Conservation (phyloP, 1,140 invertebrate genomes). For the Polypedilum vanderplanki region DNA sequence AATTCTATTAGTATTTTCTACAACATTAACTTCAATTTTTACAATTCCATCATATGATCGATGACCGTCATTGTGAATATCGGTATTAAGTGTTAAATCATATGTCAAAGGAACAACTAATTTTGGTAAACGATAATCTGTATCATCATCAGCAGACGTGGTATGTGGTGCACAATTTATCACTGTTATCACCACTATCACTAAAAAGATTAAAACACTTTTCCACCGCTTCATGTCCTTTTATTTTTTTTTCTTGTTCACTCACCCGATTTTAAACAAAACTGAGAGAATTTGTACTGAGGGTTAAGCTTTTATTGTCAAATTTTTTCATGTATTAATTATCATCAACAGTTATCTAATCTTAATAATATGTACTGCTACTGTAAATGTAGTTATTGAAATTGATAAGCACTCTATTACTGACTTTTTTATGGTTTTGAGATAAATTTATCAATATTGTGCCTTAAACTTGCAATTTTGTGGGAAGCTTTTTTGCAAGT, state of each 20-base stretch:
- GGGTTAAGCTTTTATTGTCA: not conserved
- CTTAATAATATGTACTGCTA: too few species aligned
- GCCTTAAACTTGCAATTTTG: too few species aligned
- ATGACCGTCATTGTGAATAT: not conserved
- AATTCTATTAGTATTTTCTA: not conserved
- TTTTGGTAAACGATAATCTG: conserved; percentile 25
- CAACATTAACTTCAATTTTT: not conserved
- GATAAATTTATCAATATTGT: too few species aligned
- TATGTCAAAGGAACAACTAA: not conserved
- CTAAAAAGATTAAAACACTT: not conserved
- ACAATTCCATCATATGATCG: not conserved
- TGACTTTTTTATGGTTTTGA: too few species aligned
- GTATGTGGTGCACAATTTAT: not conserved
- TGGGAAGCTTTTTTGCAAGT: too few species aligned
- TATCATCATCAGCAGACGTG: conserved; percentile 31
- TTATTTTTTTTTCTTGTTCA: not conserved
- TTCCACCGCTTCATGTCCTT: not conserved
- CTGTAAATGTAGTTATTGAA: too few species aligned
- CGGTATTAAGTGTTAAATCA: not conserved
- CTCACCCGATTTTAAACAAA: not conserved
- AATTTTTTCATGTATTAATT: not conserved
- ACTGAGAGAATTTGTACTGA: not conserved
- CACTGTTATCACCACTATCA: not conserved
- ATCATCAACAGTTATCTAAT: not conserved
- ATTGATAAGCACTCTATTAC: too few species aligned